Conservation (phyloP, 1,140 invertebrate species). For the Drosophila sp. region DNA sequence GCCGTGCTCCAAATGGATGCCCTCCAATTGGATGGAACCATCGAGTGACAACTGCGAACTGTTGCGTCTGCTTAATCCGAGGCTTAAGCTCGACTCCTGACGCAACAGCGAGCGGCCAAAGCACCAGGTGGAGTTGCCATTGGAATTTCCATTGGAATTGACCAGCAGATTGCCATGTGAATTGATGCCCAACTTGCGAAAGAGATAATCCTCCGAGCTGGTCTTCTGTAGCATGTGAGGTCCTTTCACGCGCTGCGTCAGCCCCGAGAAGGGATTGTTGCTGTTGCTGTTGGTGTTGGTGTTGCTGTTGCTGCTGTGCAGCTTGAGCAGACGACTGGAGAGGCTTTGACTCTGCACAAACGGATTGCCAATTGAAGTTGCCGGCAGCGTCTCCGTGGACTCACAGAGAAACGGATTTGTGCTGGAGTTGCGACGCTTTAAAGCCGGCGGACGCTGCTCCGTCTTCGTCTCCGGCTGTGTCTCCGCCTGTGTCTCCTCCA, state of each 20-base stretch:
- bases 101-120: conserved; percentile 74
- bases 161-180: conserved; percentile 27
- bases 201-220: conserved; percentile 82
- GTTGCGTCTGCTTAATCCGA: conserved; percentile 73
- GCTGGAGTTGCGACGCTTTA: conserved; percentile 75
- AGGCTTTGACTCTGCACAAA: conserved; percentile 56
- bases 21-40: conserved; percentile 60
- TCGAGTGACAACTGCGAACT: conserved; percentile 76
- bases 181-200: conserved; percentile 66
- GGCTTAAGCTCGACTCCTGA: conserved; percentile 72
- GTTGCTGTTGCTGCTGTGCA: conserved; percentile 64
- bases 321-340: conserved; percentile 60
- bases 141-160: conserved; percentile 44
- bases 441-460: conserved; percentile 38
- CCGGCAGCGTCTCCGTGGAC: conserved; percentile 53
- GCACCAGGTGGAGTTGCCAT: conserved; percentile 73
- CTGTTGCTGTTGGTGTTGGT: too few species aligned
- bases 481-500: not conserved
- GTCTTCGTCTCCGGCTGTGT: not conserved
- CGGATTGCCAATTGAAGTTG: conserved; percentile 48
- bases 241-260: conserved; percentile 74
- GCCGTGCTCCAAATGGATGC: conserved; percentile 86
- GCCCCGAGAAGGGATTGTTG: conserved; percentile 72
- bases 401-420: conserved; percentile 82
- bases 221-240: conserved; percentile 82